Conservation (phyloP, 2,113 vertebrate genomes). For the Eulemur macaco region DNA sequence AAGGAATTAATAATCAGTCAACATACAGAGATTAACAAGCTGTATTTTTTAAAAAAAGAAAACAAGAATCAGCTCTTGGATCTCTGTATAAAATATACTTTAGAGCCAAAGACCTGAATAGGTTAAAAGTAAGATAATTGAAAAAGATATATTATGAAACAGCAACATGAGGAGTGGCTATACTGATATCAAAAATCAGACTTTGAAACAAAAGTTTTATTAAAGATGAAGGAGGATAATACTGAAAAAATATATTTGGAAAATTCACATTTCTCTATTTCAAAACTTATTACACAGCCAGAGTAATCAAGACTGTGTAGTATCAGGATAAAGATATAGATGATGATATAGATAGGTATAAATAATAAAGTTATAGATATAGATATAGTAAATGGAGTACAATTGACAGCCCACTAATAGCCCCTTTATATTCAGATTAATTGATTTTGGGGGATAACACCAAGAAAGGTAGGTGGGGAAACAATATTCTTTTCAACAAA, state of each 20-base stretch:
- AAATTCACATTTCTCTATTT: background rate
- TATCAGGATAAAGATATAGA: background rate
- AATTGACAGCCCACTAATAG: background rate
- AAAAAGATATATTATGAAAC: background rate
- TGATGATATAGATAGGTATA: background rate
- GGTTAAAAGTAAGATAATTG: background rate
- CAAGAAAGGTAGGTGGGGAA: background rate
- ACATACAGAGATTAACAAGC: background rate
- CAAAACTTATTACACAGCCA: background rate
- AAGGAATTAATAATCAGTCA: background rate
- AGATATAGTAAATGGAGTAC: background rate
- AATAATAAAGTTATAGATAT: background rate
- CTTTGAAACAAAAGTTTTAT: background rate
- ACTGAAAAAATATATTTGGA: background rate
- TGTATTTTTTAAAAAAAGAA: background rate
- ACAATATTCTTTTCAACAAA: background rate
- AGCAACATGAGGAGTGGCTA: background rate
- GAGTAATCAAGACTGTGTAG: background rate
- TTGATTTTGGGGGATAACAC: background rate
- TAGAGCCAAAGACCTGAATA: background rate
- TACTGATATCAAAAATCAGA: background rate
- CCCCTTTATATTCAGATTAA: background rate
- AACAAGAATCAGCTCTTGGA: background rate
- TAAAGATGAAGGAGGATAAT: background rate
- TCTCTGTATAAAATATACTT: background rate